Evolutionary conservation across 2,888 invertebrate species (phyloP), one percentile per base, ranked within the genome.

Genomic region (Drepanosiphum platanoidis): DNA sequence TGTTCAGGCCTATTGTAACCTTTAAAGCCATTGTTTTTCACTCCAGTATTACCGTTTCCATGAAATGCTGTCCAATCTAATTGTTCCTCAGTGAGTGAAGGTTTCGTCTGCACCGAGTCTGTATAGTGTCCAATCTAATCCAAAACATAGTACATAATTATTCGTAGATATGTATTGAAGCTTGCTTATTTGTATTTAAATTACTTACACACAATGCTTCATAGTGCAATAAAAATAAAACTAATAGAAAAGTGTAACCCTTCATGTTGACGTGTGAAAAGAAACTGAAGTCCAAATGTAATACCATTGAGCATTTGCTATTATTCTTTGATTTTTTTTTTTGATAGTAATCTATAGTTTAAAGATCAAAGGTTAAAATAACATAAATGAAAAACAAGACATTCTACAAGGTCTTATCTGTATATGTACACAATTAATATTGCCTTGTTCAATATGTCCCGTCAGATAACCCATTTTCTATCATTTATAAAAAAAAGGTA

Each of bases 121-220:
- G 66, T 22, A 9, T 72, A 71, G 0, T 1, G 30, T 32, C 52
- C 15, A 58, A 77, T 77, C 84, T 84, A 70, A 32, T 72, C 3
- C 1, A 1, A 15, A 61, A 71, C 5, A 70, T 13, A 70, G 52
- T 13, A 66, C 68, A 18, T 30, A 52, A 32, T 74, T 11, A 70
- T 68, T 34, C 66, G 9, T 34, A 32, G 52, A 7, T n/a, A 52
- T 52, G 22, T 52, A 5, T 42, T 5, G 3, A 58, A 13, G 13
- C 8, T 15, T 46, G n/a, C n/a, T 64, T 36, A 52, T 64, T 74
- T 36, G 68, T 46, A 52, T 11, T 18, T 30, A 52, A 36, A 84
- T 22, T 77, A 84, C 84, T 77, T 77, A 84, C 84, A 84, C 77
- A 77, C 30, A 52, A 68, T 58, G 32, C 68, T 75, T 84, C 34